A percentile compares a stretch with the other conserved stretches of the same genome.
Evolutionary conservation across 37 sponge, comb jelly and placozoan genomes (phyloP).

Genomic region (Dysidea cf. avara): DNA sequence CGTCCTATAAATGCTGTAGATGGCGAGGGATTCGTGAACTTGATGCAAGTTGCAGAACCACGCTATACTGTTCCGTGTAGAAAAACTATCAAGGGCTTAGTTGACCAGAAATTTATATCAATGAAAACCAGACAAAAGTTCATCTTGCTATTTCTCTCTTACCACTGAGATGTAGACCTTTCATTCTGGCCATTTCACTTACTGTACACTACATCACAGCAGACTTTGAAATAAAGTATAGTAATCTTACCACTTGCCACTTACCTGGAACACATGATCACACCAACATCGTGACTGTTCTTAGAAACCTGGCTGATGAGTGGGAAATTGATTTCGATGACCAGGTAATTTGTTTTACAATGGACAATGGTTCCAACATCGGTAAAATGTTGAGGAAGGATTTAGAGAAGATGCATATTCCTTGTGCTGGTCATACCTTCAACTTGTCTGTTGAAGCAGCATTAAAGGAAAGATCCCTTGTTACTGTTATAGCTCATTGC

Average conservation of each 20-base stretch:
- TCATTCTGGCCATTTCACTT: conserved; percentile 5
- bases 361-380: conserved; percentile 22
- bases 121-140: neutral
- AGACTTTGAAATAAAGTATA: too few relatives aligned
- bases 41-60: conserved; percentile 24
- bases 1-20: conserved; percentile 4
- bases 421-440: too few relatives aligned
- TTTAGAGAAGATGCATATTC: too few relatives aligned
- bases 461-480: too few relatives aligned
- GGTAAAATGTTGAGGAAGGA: conserved; percentile 12
- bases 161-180: conserved; percentile 28
- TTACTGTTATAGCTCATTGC: too few relatives aligned
- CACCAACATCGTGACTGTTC: too few relatives aligned
- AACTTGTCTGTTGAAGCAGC: too few relatives aligned
- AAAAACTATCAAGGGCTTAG: neutral
- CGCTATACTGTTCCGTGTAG: conserved; percentile 18
- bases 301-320: too few relatives aligned
- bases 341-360: conserved; percentile 9
- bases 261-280: too few relatives aligned
- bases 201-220: conserved; percentile 8
- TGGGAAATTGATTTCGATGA: too few relatives aligned
- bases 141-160: neutral
- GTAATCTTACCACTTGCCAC: too few relatives aligned
- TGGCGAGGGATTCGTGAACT: neutral
- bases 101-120: too few relatives aligned